phyloP scores from a whole-genome alignment of 2,113 vertebrate species.

The Boleophthalmus pectinirostris region DNA sequence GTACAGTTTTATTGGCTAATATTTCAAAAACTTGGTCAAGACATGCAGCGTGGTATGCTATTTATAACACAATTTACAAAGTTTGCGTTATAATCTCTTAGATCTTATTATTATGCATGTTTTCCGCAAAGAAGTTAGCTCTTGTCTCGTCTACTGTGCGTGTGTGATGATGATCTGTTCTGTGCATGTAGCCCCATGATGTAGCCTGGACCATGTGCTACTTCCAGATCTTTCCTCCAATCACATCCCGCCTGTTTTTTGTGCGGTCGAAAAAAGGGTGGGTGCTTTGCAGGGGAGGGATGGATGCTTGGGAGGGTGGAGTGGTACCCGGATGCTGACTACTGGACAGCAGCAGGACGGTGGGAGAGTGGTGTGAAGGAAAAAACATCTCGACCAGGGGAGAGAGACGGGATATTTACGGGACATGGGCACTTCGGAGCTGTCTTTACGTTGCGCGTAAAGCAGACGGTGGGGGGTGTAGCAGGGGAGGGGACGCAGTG shows the following conservation, averaged over 20 bases:
- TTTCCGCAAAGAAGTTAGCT: not conserved
- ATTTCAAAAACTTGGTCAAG: not conserved
- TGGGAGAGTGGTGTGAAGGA: conserved; percentile 27
- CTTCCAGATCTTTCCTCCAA: conserved; percentile 19
- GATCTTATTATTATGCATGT: not conserved
- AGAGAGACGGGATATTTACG: conserved; percentile 29
- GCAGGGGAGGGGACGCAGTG: conserved; percentile 58
- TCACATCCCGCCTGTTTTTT: conserved; percentile 24
- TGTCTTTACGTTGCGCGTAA: not conserved
- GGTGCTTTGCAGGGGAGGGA: conserved; percentile 18
- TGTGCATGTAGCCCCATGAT: not conserved
- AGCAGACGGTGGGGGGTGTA: not conserved
- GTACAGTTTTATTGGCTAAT: no score
- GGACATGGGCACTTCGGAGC: conserved; percentile 7
- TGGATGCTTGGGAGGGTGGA: conserved; percentile 29
- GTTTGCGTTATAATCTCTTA: not conserved
- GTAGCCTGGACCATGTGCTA: not conserved
- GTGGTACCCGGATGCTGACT: conserved; percentile 81
- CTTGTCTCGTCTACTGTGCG: not conserved
- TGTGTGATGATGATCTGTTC: not conserved
- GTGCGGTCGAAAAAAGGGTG: conserved; percentile 34
- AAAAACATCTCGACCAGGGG: conserved; percentile 28
- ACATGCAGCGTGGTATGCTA: not conserved
- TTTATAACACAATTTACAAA: not conserved
- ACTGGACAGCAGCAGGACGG: conserved; percentile 68